phyloP scores from a whole-genome alignment of 2,113 vertebrate genomes.

The Sapajus apella region DNA sequence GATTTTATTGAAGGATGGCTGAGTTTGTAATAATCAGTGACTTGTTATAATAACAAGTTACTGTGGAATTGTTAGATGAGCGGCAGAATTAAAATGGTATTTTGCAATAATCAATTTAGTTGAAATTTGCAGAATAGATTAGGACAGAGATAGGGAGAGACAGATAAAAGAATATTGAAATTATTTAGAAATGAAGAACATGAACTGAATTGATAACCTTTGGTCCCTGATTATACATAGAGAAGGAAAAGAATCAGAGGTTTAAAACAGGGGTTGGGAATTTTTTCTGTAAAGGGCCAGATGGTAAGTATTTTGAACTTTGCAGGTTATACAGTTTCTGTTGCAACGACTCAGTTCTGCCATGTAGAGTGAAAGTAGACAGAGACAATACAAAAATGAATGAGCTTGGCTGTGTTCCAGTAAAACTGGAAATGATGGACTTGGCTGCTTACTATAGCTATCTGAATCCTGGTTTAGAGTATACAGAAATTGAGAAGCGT shows the following conservation, averaged over 20 bases:
- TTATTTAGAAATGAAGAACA: not conserved
- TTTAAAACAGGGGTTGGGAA: not conserved
- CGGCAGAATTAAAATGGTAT: not conserved
- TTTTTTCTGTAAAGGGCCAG: not conserved
- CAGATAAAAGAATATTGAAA: not conserved
- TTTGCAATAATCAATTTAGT: not conserved
- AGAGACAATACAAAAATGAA: not conserved
- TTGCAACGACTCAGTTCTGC: not conserved
- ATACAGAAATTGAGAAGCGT: not conserved
- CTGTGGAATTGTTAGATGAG: not conserved
- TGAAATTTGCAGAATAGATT: not conserved
- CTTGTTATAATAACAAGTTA: not conserved
- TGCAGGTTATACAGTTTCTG: not conserved
- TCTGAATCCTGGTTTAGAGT: not conserved
- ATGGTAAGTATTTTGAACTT: not conserved
- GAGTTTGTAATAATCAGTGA: not conserved
- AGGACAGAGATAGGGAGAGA: not conserved
- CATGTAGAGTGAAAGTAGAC: not conserved
- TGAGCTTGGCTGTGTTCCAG: not conserved
- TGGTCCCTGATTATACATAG: not conserved
- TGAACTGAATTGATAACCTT: not conserved
- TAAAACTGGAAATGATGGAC: not conserved
- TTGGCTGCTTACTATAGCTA: not conserved
- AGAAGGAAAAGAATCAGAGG: not conserved
- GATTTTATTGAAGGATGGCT: not conserved